Conservation (phyloP, 2,888 invertebrate species). For the Polylopha cassiicola region DNA sequence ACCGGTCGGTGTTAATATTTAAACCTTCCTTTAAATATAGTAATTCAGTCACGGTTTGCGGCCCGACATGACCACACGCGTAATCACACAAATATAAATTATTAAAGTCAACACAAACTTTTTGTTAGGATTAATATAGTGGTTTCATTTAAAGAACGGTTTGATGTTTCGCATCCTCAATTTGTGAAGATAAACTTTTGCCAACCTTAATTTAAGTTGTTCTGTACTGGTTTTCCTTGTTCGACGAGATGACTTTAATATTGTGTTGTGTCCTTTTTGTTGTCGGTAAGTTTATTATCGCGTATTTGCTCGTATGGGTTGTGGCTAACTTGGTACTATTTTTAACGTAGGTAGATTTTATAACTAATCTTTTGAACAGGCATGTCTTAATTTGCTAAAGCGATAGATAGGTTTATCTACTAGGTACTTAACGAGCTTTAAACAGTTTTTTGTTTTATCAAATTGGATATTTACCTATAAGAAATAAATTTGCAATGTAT, state of each 20-base stretch:
- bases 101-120: slow-evolving; percentile 3
- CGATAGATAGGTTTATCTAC: no score
- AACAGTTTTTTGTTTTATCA: no score
- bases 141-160: not conserved
- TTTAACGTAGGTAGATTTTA: not conserved
- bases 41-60: slow-evolving; percentile 7
- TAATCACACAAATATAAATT: slow-evolving; percentile 1
- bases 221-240: slow-evolving; percentile 50
- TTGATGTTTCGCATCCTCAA: no score
- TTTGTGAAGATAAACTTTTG: no score
- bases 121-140: slow-evolving; percentile 6
- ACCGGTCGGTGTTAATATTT: slow-evolving; percentile 4
- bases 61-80: slow-evolving; percentile 5
- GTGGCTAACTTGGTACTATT: slow-evolving; percentile 22
- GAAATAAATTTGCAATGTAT: slow-evolving; percentile 1
- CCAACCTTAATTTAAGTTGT: slow-evolving; percentile 44
- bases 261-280: slow-evolving; percentile 51
- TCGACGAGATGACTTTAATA: slow-evolving; percentile 49
- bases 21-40: not conserved
- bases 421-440: no score
- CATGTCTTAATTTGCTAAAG: no score
- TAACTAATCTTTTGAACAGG: no score
- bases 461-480: no score
- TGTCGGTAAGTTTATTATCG: slow-evolving; percentile 53
- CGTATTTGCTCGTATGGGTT: slow-evolving; percentile 18